Evolutionary conservation across 2,113 vertebrate species (phyloP).

Genomic region (Gambusia affinis): DNA sequence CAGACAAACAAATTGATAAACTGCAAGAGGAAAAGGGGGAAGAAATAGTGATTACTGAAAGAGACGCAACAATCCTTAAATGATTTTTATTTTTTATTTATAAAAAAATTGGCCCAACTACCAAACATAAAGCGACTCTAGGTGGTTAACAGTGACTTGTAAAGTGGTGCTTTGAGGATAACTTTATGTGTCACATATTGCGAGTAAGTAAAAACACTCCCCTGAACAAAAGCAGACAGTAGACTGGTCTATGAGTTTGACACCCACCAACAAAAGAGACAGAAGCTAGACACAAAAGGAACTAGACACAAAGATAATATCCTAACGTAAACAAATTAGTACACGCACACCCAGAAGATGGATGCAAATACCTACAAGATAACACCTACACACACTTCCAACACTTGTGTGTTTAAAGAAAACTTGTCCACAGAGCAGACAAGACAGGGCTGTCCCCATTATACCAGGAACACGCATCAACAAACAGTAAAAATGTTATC

Average conservation of each 20-base stretch:
- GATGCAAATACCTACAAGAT: constrained; percentile 8
- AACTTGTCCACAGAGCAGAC: not conserved
- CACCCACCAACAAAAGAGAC: constrained; percentile 30
- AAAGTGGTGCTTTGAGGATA: constrained; percentile 1
- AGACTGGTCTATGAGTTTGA: constrained; percentile 14
- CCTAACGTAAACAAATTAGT: constrained; percentile 26
- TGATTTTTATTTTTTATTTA: not conserved
- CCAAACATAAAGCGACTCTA: no score
- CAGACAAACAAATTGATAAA: not conserved
- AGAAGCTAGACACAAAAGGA: constrained; percentile 1
- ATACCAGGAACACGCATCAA: not conserved
- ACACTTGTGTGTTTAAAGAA: not conserved
- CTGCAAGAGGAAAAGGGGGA: not conserved
- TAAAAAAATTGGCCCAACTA: not conserved
- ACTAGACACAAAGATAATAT: not conserved
- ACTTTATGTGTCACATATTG: constrained; percentile 19
- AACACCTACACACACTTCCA: not conserved
- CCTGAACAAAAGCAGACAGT: constrained; percentile 37
- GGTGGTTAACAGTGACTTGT: not conserved
- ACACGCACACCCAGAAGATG: not conserved
- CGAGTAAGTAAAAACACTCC: not conserved
- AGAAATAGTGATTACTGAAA: not conserved
- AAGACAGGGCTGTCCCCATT: not conserved
- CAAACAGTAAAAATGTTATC: not conserved
- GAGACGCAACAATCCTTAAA: not conserved